phyloP scores from a whole-genome alignment of 2,888 invertebrate genomes.

The Artemia sp. region DNA sequence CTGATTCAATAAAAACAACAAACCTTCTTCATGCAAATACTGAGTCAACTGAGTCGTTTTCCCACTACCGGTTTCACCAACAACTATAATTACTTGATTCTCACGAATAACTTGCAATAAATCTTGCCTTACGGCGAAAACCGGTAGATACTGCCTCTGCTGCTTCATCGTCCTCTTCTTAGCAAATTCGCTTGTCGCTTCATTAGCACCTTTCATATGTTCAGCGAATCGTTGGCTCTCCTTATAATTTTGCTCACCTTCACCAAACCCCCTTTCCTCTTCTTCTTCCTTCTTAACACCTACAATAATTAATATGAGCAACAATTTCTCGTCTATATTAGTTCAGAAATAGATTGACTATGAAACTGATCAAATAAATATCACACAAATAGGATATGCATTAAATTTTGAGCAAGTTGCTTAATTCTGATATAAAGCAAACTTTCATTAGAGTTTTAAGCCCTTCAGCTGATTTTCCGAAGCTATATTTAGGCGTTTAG shows the following conservation, averaged over 20 bases:
- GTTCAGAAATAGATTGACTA: too few species aligned
- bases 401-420: too few species aligned
- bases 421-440: too few species aligned
- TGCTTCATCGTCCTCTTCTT: conserved; percentile 62
- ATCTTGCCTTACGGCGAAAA: conserved; percentile 86
- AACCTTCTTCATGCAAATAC: conserved; percentile 87
- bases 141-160: conserved; percentile 80
- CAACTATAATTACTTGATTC: conserved; percentile 85
- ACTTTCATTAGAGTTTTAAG: too few species aligned
- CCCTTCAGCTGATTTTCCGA: too few species aligned
- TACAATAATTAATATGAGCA: not conserved
- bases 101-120: conserved; percentile 74
- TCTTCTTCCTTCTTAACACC: conserved; percentile 32
- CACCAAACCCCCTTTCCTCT: conserved; percentile 37
- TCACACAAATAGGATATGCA: too few species aligned
- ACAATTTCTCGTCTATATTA: too few species aligned
- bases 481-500: too few species aligned
- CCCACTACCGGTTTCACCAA: conserved; percentile 85
- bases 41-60: conserved; percentile 97
- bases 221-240: conserved; percentile 92
- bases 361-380: too few species aligned
- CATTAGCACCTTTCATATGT: conserved; percentile 55
- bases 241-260: conserved; percentile 66
- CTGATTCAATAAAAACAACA: too few species aligned
- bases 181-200: conserved; percentile 64